Conservation (phyloP, 2,888 invertebrate species). For the Polydrusus pterygomalis region DNA sequence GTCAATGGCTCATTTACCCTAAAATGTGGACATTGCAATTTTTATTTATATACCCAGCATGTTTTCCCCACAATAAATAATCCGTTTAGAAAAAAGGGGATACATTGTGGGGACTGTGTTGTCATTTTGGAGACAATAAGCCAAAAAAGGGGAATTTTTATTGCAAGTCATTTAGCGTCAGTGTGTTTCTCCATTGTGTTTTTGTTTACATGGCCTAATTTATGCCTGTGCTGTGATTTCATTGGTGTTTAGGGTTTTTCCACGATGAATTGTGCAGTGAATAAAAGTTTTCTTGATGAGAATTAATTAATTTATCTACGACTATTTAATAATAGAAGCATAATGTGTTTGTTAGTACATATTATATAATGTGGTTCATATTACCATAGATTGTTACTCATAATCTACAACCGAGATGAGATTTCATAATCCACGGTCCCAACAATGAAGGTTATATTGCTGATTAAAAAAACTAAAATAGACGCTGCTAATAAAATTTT, state of each 20-base stretch:
- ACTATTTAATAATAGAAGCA: too few relatives aligned
- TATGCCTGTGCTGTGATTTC: background rate
- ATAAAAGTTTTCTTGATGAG: too few relatives aligned
- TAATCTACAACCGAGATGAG: too few relatives aligned
- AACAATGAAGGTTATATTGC: too few relatives aligned
- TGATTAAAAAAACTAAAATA: too few relatives aligned
- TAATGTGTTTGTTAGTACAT: too few relatives aligned
- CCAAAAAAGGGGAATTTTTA: constrained; percentile 6
- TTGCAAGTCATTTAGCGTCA: constrained; percentile 13
- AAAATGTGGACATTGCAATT: background rate
- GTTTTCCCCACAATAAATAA: constrained; percentile 2
- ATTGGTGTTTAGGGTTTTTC: background rate
- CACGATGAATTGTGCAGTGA: too few relatives aligned
- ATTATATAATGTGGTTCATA: too few relatives aligned
- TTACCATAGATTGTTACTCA: too few relatives aligned
- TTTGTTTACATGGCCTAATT: constrained; percentile 11
- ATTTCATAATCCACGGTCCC: too few relatives aligned
- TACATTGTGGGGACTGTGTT: constrained; percentile 2
- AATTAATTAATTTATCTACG: too few relatives aligned
- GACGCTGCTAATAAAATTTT: too few relatives aligned
- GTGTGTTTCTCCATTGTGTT: background rate
- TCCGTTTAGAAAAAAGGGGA: background rate
- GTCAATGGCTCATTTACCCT: background rate
- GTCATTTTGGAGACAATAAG: constrained; percentile 2
- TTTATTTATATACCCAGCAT: background rate